Evolutionary conservation across 2,888 invertebrate species (phyloP).

Genomic region (Tortricodes alternella): DNA sequence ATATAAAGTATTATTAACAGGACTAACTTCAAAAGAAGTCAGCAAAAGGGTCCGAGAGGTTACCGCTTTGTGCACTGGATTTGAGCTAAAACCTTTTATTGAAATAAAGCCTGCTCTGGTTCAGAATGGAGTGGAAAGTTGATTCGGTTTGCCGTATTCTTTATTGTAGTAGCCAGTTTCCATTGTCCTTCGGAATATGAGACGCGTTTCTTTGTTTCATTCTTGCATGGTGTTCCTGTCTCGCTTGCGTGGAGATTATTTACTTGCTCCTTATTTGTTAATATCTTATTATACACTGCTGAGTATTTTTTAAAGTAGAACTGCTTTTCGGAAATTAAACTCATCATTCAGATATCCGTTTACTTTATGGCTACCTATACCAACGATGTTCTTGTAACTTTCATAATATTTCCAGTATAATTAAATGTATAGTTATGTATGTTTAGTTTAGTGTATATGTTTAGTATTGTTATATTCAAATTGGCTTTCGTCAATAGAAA

Average conservation of each 20-base stretch:
- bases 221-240: background rate
- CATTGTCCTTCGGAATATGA: constrained; percentile 7
- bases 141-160: constrained; percentile 59
- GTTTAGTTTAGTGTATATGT: background rate
- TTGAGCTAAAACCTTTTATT: constrained; percentile 33
- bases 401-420: too few species aligned
- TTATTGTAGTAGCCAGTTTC: constrained; percentile 8
- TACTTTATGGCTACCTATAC: too few species aligned
- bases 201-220: constrained; percentile 4
- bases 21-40: constrained; percentile 2
- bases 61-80: constrained; percentile 10
- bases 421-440: too few species aligned
- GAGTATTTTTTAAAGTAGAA: too few species aligned
- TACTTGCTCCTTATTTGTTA: too few species aligned
- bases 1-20: constrained; percentile 1
- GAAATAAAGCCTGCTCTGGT: constrained; percentile 39
- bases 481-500: too few species aligned
- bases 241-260: too few species aligned
- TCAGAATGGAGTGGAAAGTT: constrained; percentile 57
- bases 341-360: too few species aligned
- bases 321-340: too few species aligned
- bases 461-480: background rate
- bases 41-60: constrained; percentile 6
- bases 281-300: too few species aligned
- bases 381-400: too few species aligned